phyloP scores from a whole-genome alignment of 2,113 vertebrate genomes.

The Collichthys lucidus region DNA sequence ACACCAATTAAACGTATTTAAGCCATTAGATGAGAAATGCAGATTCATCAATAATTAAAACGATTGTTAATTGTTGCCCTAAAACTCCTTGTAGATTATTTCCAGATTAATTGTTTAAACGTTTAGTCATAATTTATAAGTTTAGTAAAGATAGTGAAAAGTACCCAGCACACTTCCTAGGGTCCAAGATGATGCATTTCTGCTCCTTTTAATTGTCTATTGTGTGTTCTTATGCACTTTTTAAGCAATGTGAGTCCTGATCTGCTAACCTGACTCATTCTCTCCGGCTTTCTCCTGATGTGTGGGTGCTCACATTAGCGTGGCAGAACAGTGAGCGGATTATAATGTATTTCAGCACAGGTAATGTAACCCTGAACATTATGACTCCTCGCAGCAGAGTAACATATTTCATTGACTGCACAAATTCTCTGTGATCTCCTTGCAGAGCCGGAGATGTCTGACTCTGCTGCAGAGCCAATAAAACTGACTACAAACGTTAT shows the following conservation, averaged over 20 bases:
- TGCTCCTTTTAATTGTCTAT: not conserved
- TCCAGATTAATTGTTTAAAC: not conserved
- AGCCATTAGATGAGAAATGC: not conserved
- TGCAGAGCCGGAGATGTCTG: slow-evolving; percentile 7
- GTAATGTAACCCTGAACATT: slow-evolving; percentile 30
- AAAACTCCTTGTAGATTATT: not conserved
- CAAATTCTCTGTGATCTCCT: slow-evolving; percentile 27
- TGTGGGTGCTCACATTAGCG: not conserved
- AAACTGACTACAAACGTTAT: slow-evolving; percentile 31
- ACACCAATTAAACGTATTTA: not conserved
- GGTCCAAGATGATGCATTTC: no score
- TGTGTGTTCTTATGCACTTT: not conserved
- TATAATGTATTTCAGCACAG: slow-evolving; percentile 30
- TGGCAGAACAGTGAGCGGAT: not conserved
- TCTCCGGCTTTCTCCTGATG: slow-evolving; percentile 9
- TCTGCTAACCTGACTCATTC: slow-evolving; percentile 1
- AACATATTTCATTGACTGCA: slow-evolving; percentile 44
- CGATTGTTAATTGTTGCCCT: not conserved
- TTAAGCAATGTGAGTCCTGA: slow-evolving; percentile 6
- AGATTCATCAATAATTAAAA: not conserved
- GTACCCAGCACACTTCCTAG: not conserved
- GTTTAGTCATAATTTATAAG: not conserved
- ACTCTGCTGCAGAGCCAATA: slow-evolving; percentile 53
- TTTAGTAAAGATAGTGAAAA: not conserved
- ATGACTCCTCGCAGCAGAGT: slow-evolving; percentile 17